These are phyloP conservation scores for Triplophysa tibetana DNA, from an alignment of 2,113 vertebrate species.

Conservation along the genomic window DNA sequence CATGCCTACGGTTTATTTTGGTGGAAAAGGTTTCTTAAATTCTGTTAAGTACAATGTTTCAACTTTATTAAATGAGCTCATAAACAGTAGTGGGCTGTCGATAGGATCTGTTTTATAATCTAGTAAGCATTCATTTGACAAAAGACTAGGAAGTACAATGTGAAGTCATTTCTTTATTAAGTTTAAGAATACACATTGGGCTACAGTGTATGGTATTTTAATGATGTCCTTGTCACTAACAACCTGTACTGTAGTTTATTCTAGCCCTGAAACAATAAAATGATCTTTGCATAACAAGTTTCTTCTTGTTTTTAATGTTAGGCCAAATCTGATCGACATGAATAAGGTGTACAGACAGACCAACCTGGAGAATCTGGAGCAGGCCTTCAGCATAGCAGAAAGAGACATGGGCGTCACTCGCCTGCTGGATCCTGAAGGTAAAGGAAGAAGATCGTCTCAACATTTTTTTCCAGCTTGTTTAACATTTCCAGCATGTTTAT, in stretches of 20 bases:
- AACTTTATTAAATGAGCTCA: too few relatives aligned
- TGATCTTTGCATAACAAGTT: background rate
- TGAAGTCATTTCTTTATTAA: too few relatives aligned
- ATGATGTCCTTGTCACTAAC: too few relatives aligned
- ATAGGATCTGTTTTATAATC: too few relatives aligned
- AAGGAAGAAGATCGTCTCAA: background rate
- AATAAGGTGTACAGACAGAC: conserved; percentile 84
- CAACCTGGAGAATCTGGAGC: conserved; percentile 92
- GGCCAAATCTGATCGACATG: conserved; percentile 90
- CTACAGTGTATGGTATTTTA: too few relatives aligned
- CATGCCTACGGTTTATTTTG: background rate
- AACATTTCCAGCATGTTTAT: background rate
- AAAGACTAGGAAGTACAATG: too few relatives aligned
- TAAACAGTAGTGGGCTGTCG: too few relatives aligned
- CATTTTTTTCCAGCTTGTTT: background rate
- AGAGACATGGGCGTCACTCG: conserved; percentile 88
- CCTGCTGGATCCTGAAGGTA: conserved; percentile 93
- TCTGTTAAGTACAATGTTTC: background rate
- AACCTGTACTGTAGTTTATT: too few relatives aligned
- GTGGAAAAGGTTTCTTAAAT: background rate
- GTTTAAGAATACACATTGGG: too few relatives aligned
- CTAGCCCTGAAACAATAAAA: too few relatives aligned
- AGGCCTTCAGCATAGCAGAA: conserved; percentile 91
- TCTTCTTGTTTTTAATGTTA: conserved; percentile 56
- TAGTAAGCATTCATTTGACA: too few relatives aligned